phyloP scores from a whole-genome alignment of 2,113 vertebrate genomes.

The Dryoscopus gambensis region DNA sequence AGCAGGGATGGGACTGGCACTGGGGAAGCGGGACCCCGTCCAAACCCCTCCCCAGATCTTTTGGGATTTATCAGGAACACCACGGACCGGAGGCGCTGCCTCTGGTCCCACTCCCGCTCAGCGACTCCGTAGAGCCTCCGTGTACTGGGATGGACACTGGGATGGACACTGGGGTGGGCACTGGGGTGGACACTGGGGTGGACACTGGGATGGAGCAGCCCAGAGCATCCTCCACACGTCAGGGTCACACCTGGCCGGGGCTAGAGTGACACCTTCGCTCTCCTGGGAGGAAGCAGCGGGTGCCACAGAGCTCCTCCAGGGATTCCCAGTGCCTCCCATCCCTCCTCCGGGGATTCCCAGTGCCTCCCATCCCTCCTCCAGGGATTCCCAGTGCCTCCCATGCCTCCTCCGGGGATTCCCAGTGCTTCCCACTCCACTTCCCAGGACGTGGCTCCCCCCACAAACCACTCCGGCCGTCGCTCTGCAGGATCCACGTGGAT shows the following conservation, averaged over 20 bases:
- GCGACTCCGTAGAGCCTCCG: accelerated
- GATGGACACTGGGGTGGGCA: background rate
- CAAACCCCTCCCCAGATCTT: background rate
- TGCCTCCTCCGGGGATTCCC: background rate
- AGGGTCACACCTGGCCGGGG: background rate
- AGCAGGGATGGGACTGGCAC: background rate
- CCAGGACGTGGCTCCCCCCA: background rate
- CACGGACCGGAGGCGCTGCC: background rate
- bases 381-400: background rate
- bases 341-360: background rate
- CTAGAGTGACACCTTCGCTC: background rate
- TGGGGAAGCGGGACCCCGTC: background rate
- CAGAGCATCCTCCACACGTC: background rate
- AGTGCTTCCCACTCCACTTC: background rate
- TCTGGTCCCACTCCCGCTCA: background rate
- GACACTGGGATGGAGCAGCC: background rate
- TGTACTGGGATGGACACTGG: background rate
- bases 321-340: background rate
- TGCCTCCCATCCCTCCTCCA: background rate
- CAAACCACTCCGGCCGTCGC: background rate
- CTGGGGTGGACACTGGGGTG: background rate
- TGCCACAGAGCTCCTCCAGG: background rate
- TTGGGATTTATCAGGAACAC: background rate
- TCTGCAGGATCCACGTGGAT: background rate
- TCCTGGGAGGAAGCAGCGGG: background rate